A percentile compares a stretch with the other conserved stretches of the same genome.
These are phyloP conservation scores for Lipophrys pholis DNA, from an alignment of 2,113 vertebrate species.

Conservation along the genomic window DNA sequence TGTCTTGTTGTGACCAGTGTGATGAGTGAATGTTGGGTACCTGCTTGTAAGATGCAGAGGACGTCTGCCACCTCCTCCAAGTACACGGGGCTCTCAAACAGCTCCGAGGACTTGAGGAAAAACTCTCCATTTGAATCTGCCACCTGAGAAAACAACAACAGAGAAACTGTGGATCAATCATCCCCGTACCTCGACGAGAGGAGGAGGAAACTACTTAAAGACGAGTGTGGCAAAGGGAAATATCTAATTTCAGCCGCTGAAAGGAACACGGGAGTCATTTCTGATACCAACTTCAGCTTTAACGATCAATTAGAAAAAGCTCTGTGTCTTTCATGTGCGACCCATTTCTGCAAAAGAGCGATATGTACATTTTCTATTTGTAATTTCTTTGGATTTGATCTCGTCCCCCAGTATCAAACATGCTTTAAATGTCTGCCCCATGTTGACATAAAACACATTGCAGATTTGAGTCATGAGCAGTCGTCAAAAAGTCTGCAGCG, in stretches of 20 bases:
- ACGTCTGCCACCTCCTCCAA: constrained; percentile 98
- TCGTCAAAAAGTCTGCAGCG: background rate
- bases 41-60: constrained; percentile 99
- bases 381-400: too few species aligned
- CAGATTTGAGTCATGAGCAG: background rate
- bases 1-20: too few species aligned
- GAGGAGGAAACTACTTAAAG: constrained; percentile 13
- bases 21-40: constrained; percentile 67
- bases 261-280: constrained; percentile 6
- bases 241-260: background rate
- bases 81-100: constrained; percentile 97
- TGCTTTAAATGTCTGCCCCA: constrained; percentile 4
- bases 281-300: background rate
- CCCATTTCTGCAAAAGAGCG: background rate
- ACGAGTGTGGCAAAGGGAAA: background rate
- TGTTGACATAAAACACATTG: background rate
- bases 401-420: too few species aligned
- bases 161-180: constrained; percentile 8
- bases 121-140: constrained; percentile 93
- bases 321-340: background rate
- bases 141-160: constrained; percentile 82
- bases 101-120: constrained; percentile 95
- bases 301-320: constrained; percentile 11
- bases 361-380: constrained; percentile 4
- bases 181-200: background rate